Base-by-base conservation (phyloP, 2,797 vertebrate species). In the Petrocephalus schoutedeni region DNA sequence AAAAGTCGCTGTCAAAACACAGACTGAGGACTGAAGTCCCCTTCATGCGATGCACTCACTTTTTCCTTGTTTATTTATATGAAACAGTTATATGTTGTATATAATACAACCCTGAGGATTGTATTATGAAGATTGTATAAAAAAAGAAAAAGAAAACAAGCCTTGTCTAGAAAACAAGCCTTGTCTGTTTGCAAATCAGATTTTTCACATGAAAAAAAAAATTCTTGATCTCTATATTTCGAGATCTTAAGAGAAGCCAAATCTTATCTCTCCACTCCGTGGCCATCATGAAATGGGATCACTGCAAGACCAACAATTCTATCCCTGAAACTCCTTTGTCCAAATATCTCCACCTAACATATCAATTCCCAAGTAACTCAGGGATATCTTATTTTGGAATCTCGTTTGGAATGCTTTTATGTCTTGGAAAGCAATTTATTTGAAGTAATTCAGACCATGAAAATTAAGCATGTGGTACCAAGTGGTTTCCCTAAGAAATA, bases 361-460 rank as follows among this genome's bases (percentile, higher is more conserved):
- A 23, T 45, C 16, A 51, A 49, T 82, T 23, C 8, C 36, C 77
- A 82, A 1, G n/a, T 82, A 51, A 51, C 36, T 82, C 45, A 23
- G 41, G 36, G 77, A 21, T 51, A 82, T 82, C 77, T 82, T 51
- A 51, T 10, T 1, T 3, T 82, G 32, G 77, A 51, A 82, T 82
- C 36, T 82, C 9, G 77, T 82, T 21, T 41, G 19, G 16, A 51
- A 82, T 82, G 77, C 41, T 51, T 51, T 82, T 49, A 51, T 82
- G 77, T 82, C 77, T 82, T 41, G 36, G 7, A 82, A 82, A 82
- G 77, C 77, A 41, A 82, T 82, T 82, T 82, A 49, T 82, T 16
- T 74, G 67, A 74, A 74, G 36, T 74, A 74, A 74, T 74, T 41
- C 67, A 41, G 14, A 41, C 67, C 67, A 51, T 1, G 8, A 82